phyloP scores from a whole-genome alignment of 2,888 invertebrate species.

The Agriopis aurantiaria region DNA sequence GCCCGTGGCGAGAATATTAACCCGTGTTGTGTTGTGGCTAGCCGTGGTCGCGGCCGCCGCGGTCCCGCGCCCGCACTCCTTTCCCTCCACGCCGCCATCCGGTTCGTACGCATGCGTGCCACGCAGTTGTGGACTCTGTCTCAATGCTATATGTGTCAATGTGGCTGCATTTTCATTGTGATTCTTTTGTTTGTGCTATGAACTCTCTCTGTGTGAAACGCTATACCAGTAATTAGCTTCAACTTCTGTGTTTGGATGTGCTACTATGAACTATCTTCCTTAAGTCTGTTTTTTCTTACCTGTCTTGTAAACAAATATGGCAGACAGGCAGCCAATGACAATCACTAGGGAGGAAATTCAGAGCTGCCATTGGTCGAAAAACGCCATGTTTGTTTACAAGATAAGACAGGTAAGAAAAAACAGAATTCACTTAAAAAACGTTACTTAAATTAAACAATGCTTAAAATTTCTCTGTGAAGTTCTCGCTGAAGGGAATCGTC shows the following conservation, averaged over 20 bases:
- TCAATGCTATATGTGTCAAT: slow-evolving; percentile 14
- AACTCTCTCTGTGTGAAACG: background rate
- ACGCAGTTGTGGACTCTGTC: slow-evolving; percentile 23
- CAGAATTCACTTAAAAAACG: too few species aligned
- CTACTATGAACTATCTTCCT: background rate
- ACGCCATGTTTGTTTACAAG: too few species aligned
- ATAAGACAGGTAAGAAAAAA: too few species aligned
- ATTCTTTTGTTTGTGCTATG: slow-evolving; percentile 5
- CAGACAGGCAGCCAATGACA: too few species aligned
- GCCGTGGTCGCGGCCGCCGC: slow-evolving; percentile 56
- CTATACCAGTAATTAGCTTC: background rate
- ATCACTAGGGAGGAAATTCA: too few species aligned
- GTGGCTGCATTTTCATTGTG: slow-evolving; percentile 10
- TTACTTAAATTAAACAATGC: too few species aligned
- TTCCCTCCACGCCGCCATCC: slow-evolving; percentile 87
- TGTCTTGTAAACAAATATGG: background rate
- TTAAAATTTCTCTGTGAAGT: too few species aligned
- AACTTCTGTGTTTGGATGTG: background rate
- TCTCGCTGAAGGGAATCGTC: too few species aligned
- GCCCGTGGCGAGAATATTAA: slow-evolving; percentile 5
- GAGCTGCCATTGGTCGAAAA: too few species aligned
- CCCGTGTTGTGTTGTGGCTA: slow-evolving; percentile 46
- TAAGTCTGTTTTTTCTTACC: background rate
- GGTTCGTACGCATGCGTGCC: slow-evolving; percentile 76
- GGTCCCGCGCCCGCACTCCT: slow-evolving; percentile 80